Conservation (phyloP, 1,140 invertebrate genomes). For the Drosophila miranda region DNA sequence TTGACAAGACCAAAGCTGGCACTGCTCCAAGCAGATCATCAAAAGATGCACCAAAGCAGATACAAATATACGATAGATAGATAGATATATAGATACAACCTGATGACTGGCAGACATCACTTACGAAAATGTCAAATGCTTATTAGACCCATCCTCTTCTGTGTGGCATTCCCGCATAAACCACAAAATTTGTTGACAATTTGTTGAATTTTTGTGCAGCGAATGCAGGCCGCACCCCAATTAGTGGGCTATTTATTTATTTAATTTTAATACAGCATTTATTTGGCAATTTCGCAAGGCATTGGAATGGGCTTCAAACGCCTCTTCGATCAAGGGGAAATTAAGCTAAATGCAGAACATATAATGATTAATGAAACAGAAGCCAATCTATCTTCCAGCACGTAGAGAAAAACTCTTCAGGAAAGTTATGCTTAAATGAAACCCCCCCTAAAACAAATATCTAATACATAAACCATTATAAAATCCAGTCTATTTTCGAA, state of each 20-base stretch:
- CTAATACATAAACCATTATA: constrained; percentile 1
- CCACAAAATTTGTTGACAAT: constrained; percentile 50
- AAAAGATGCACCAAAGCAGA: constrained; percentile 53
- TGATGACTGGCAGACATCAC: constrained; percentile 35
- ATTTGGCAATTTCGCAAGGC: neutral
- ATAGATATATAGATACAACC: constrained; percentile 46
- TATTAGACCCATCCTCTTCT: constrained; percentile 42
- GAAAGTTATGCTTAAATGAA: too few species aligned
- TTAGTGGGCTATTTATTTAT: constrained; percentile 59
- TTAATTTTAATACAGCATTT: constrained; percentile 11
- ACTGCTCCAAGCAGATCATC: constrained; percentile 72
- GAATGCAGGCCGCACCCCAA: constrained; percentile 55
- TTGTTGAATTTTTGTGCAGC: constrained; percentile 47
- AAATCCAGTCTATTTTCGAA: constrained; percentile 33
- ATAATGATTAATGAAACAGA: too few species aligned
- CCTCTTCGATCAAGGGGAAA: constrained; percentile 10
- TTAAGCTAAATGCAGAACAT: neutral
- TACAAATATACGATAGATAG: neutral
- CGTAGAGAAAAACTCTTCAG: too few species aligned
- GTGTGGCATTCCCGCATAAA: constrained; percentile 14
- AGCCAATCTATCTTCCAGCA: too few species aligned
- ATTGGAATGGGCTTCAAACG: neutral
- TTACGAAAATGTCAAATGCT: constrained; percentile 70
- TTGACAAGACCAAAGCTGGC: constrained; percentile 78
- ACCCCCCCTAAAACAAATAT: constrained; percentile 2